A percentile compares a stretch with the other conserved stretches of the same genome.
phyloP scores from a whole-genome alignment of 2,113 vertebrate genomes.

The Antechinus flavipes region DNA sequence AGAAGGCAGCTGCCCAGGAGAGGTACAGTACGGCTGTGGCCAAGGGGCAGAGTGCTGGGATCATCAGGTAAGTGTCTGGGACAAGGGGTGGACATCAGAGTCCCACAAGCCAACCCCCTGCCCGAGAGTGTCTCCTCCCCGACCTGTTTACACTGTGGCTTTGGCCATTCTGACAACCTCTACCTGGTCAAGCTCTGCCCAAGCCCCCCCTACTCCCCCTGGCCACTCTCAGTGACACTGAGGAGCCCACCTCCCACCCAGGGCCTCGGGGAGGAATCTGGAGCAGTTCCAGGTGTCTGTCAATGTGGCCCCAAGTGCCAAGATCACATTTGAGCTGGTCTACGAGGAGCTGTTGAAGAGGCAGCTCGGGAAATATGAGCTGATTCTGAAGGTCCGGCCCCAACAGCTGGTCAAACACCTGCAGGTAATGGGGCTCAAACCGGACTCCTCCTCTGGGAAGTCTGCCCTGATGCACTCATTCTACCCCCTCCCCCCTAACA shows the following conservation, averaged over 20 bases:
- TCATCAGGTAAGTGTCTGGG: slow-evolving; percentile 85
- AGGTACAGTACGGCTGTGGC: slow-evolving; percentile 86
- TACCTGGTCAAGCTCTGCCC: too few relatives aligned
- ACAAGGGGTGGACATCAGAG: neutral
- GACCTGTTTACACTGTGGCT: neutral
- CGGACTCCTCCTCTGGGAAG: neutral
- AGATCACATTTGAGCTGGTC: slow-evolving; percentile 91
- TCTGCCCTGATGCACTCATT: accelerated
- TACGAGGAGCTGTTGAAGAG: slow-evolving; percentile 93
- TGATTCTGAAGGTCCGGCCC: slow-evolving; percentile 89
- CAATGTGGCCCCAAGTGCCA: slow-evolving; percentile 87
- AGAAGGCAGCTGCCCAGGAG: slow-evolving; percentile 87
- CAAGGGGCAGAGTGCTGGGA: slow-evolving; percentile 87
- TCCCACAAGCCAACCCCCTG: too few relatives aligned
- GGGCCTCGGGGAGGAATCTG: slow-evolving; percentile 89
- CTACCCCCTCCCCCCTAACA: neutral
- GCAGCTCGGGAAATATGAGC: slow-evolving; percentile 88
- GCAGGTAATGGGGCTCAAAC: slow-evolving; percentile 82
- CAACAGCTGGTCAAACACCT: slow-evolving; percentile 91
- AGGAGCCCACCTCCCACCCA: slow-evolving; percentile 66
- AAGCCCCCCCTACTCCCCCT: neutral
- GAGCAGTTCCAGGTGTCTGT: slow-evolving; percentile 93
- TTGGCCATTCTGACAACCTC: neutral
- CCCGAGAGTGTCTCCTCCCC: neutral
- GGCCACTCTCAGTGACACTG: neutral